These are phyloP conservation scores for Formica exsecta DNA, from an alignment of 1,140 invertebrate genomes.

Conservation along the genomic window DNA sequence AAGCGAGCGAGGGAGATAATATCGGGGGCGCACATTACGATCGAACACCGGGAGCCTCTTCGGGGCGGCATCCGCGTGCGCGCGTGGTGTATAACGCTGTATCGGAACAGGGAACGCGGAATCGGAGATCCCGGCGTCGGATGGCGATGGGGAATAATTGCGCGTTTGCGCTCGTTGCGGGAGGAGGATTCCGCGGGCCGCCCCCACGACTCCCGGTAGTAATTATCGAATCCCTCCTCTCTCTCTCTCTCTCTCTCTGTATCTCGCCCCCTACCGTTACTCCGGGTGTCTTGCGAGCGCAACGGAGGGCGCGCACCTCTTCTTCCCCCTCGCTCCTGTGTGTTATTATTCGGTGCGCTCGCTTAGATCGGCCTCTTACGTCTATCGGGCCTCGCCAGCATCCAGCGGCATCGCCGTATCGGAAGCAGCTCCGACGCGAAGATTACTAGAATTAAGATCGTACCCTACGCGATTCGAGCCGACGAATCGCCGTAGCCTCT, in stretches of 20 bases:
- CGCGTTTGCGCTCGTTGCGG: slow-evolving; percentile 85
- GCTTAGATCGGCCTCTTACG: slow-evolving; percentile 61
- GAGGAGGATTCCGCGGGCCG: slow-evolving; percentile 83
- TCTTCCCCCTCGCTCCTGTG: slow-evolving; percentile 59
- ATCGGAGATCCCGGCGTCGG: slow-evolving; percentile 82
- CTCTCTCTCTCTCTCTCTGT: slow-evolving; percentile 14
- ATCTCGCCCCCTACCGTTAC: slow-evolving; percentile 6
- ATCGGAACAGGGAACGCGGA: slow-evolving; percentile 79
- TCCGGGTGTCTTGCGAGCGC: slow-evolving; percentile 24
- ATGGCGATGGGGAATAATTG: slow-evolving; percentile 84
- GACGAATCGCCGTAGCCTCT: slow-evolving; percentile 58
- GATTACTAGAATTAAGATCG: slow-evolving; percentile 86
- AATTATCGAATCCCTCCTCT: slow-evolving; percentile 85
- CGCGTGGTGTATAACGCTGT: slow-evolving; percentile 36
- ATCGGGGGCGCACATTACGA: slow-evolving; percentile 61
- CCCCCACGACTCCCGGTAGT: slow-evolving; percentile 86
- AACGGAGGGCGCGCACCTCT: background rate
- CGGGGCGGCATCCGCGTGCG: slow-evolving; percentile 58
- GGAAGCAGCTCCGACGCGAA: slow-evolving; percentile 84
- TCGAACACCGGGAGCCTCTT: slow-evolving; percentile 69
- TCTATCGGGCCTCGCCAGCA: slow-evolving; percentile 39
- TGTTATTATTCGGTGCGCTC: slow-evolving; percentile 85
- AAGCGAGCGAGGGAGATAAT: slow-evolving; percentile 58
- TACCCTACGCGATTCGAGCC: slow-evolving; percentile 69
- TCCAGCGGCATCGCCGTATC: slow-evolving; percentile 76